Conservation (phyloP, 2,797 vertebrate species). For the Oreonectes daqikongensis region DNA sequence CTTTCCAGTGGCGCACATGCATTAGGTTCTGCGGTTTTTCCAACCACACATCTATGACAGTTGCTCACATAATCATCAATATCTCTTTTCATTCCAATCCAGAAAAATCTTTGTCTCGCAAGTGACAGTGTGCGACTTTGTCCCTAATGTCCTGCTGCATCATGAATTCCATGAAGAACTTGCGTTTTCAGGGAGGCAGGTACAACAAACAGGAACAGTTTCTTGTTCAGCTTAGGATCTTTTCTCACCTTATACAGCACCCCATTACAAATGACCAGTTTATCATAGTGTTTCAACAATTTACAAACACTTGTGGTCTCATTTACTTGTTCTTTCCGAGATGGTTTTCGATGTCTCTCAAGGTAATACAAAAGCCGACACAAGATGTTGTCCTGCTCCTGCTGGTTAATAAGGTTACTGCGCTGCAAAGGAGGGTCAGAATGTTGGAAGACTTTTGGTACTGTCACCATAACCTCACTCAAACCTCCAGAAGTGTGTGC, state of each 20-base stretch:
- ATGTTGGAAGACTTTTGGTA: not conserved
- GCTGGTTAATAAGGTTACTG: not conserved
- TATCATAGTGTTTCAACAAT: too few species aligned
- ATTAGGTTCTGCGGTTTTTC: constrained; percentile 38
- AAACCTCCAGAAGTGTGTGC: not conserved
- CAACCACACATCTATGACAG: constrained; percentile 16
- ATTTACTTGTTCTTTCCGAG: not conserved
- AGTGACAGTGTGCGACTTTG: too few species aligned
- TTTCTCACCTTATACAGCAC: not conserved
- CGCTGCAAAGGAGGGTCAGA: not conserved
- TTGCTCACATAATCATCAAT: constrained; percentile 1
- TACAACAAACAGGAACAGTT: constrained; percentile 8
- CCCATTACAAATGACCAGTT: not conserved
- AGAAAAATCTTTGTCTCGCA: constrained; percentile 26
- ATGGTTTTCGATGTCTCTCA: constrained; percentile 4
- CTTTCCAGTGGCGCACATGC: constrained; percentile 12
- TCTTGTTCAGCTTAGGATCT: constrained; percentile 1
- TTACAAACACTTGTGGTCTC: not conserved
- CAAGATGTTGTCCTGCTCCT: constrained; percentile 3
- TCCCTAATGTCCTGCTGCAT: constrained; percentile 32
- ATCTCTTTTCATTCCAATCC: constrained; percentile 10
- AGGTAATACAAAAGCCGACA: not conserved
- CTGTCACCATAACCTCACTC: not conserved
- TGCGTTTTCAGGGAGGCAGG: constrained; percentile 21
- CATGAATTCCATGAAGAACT: constrained; percentile 25